phyloP scores from a whole-genome alignment of 1,140 invertebrate species.

The Apis cerana region DNA sequence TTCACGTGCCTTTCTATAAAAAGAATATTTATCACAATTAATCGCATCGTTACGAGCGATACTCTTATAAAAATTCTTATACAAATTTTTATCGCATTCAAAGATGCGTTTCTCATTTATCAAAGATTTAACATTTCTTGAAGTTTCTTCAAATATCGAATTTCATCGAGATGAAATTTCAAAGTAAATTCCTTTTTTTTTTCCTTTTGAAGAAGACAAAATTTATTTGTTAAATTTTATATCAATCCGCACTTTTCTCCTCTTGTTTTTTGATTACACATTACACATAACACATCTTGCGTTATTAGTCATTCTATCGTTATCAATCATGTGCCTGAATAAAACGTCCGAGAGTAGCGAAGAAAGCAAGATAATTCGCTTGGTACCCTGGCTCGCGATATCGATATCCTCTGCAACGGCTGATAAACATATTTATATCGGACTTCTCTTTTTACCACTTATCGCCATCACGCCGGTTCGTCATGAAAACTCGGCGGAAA shows the following conservation, averaged over 20 bases:
- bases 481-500: not conserved
- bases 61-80: not conserved
- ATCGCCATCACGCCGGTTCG: conserved; percentile 7
- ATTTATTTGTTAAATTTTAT: no score
- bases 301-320: not conserved
- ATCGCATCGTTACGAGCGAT: not conserved
- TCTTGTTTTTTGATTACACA: not conserved
- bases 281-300: not conserved
- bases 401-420: conserved; percentile 12
- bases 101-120: not conserved
- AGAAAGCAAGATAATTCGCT: conserved; percentile 10
- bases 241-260: not conserved
- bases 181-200: no score
- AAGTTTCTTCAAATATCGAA: not conserved
- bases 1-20: not conserved
- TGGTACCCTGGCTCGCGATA: not conserved
- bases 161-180: no score
- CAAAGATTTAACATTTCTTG: no score
- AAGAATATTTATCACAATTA: not conserved
- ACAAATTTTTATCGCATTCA: not conserved
- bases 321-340: conserved; percentile 5
- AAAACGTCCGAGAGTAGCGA: not conserved
- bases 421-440: conserved; percentile 41
- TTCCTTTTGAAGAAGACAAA: no score
- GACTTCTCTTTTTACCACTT: not conserved